Evolutionary conservation across 2,888 invertebrate genomes (phyloP).

Genomic region (Polyommatus icarus): DNA sequence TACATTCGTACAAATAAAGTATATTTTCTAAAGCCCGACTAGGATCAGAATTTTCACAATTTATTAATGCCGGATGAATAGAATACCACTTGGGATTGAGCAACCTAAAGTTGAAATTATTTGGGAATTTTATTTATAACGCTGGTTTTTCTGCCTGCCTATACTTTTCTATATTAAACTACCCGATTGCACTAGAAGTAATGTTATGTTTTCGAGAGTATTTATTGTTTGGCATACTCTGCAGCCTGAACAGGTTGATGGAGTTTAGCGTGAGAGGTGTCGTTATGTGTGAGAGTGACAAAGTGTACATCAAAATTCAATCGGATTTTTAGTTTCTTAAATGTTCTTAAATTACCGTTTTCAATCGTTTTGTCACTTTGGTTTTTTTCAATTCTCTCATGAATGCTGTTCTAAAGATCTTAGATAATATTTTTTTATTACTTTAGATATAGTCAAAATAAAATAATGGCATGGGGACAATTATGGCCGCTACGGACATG

Average conservation of each 20-base stretch:
- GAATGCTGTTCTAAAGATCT: too few relatives aligned
- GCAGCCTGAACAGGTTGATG: too few relatives aligned
- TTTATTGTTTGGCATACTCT: neutral
- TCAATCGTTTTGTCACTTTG: neutral
- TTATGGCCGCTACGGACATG: too few relatives aligned
- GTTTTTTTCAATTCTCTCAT: too few relatives aligned
- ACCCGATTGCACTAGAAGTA: too few relatives aligned
- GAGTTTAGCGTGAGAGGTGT: too few relatives aligned
- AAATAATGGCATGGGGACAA: too few relatives aligned
- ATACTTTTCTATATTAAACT: too few relatives aligned
- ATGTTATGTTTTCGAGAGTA: neutral
- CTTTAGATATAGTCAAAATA: too few relatives aligned
- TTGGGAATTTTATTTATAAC: neutral
- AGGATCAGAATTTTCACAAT: neutral
- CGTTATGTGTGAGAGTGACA: too few relatives aligned
- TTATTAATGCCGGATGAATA: conserved; percentile 17
- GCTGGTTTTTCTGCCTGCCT: neutral
- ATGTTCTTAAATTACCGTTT: neutral
- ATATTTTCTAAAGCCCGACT: neutral
- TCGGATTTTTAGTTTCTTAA: neutral
- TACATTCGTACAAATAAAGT: neutral
- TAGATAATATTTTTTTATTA: too few relatives aligned
- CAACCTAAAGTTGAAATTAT: neutral
- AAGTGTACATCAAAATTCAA: neutral
- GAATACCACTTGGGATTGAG: neutral